Base-by-base conservation (phyloP, 2,797 vertebrate species). In the Salarias fasciatus region DNA sequence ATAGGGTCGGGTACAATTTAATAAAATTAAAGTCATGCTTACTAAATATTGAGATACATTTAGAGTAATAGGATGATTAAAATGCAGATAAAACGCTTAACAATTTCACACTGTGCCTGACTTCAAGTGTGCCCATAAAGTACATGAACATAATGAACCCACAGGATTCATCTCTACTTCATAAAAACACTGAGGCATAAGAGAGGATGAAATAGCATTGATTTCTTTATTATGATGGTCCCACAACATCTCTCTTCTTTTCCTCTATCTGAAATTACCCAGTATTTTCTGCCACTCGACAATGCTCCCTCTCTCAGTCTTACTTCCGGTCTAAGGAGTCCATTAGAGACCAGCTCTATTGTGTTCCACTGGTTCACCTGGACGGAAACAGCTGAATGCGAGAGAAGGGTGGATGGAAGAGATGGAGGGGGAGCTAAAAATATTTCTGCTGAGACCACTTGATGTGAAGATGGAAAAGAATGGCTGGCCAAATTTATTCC, bases 181-280 rank as follows among this genome's bases (percentile, higher is more conserved):
- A 75, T n/a, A n/a, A n/a, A n/a, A n/a, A n/a, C n/a, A n/a, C n/a
- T n/a, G n/a, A n/a, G n/a, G n/a, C n/a, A n/a, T n/a, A n/a, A n/a
- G n/a, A n/a, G n/a, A n/a, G n/a, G n/a, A n/a, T n/a, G n/a, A n/a
- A n/a, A n/a, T n/a, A 13, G 47, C 65, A 56, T 53, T 61, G 64
- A 72, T 83, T 81, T 74, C 45, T 54, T 80, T 31, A 66, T 78
- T 54, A 69, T 79, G 77, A 83, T 57, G 37, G 69, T 64, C 55
- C 70, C 30, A 3, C 51, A 70, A 43, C 13, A 49, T 40, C 47
- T 60, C 60, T 30, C 41, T 61, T 80, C 70, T 57, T 75, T 71
- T 69, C 31, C 18, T 77, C 52, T n/a, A n/a, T 35, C 40, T 58
- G 52, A 61, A 63, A 79, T 75, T 75, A 80, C 60, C 64, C 57